Percentiles rank a stretch among this genome's conserved stretches.
Evolutionary conservation across 2,888 invertebrate genomes (phyloP).

Genomic region (Monoplex corrugatus): DNA sequence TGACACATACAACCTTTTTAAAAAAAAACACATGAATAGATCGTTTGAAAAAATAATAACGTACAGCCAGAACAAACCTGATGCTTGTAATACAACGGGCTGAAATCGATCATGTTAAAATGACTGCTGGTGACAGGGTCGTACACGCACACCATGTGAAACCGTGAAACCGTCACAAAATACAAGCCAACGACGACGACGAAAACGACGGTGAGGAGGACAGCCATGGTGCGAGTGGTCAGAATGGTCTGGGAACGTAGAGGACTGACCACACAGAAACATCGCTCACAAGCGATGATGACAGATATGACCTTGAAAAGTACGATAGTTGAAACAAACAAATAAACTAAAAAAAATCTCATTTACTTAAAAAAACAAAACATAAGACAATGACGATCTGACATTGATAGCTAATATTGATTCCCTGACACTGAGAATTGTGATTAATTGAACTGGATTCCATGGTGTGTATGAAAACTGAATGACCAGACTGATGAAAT

Average conservation of each 20-base stretch:
- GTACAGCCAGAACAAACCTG: neutral
- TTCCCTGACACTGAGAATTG: too few species aligned
- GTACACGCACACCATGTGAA: slow-evolving; percentile 30
- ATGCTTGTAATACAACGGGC: neutral
- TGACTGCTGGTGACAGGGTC: neutral
- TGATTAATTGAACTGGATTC: too few species aligned
- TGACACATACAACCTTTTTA: too few species aligned
- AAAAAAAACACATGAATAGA: too few species aligned
- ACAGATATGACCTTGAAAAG: neutral
- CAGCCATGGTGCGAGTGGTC: slow-evolving; percentile 25
- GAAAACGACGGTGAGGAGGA: neutral
- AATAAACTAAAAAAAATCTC: too few species aligned
- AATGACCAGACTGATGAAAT: too few species aligned
- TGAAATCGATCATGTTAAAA: neutral
- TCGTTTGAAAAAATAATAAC: too few species aligned
- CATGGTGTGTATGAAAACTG: too few species aligned
- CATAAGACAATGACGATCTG: too few species aligned
- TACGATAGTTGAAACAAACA: neutral
- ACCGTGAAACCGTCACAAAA: neutral
- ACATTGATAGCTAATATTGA: too few species aligned
- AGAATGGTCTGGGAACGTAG: slow-evolving; percentile 5
- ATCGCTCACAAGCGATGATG: slow-evolving; percentile 27
- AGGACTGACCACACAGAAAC: slow-evolving; percentile 37
- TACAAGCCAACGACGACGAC: neutral
- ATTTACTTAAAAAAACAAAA: too few species aligned